Evolutionary conservation across 2,797 vertebrate species (phyloP).

Genomic region (Artibeus jamaicensis): DNA sequence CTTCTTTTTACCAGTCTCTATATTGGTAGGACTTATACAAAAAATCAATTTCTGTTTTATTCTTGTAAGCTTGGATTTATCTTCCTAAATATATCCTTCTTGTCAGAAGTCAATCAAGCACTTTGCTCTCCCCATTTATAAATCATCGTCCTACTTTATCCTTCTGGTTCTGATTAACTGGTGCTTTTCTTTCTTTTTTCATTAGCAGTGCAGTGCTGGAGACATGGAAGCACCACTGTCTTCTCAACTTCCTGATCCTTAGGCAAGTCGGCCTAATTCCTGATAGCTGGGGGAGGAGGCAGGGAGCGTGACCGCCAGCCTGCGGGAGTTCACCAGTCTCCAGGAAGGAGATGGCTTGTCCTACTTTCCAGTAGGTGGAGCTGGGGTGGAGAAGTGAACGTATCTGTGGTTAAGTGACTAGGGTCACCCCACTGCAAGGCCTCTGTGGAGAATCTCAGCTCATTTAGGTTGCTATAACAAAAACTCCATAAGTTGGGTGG

Average conservation of each 20-base stretch:
- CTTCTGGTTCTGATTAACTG: conserved; percentile 18
- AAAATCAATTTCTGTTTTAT: conserved; percentile 69
- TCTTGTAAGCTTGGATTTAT: conserved; percentile 63
- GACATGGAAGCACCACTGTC: not conserved
- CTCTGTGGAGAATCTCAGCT: not conserved
- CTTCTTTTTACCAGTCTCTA: conserved; percentile 28
- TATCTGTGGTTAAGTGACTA: not conserved
- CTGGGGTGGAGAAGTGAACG: not conserved
- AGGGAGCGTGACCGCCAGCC: not conserved
- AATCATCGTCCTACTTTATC: conserved; percentile 39
- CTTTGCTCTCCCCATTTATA: conserved; percentile 22
- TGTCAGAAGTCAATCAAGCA: conserved; percentile 51
- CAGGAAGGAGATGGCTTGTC: not conserved
- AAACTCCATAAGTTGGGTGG: not conserved
- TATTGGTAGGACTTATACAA: conserved; percentile 3
- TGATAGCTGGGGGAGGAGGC: not conserved
- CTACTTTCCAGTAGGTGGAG: not conserved
- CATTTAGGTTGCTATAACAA: not conserved
- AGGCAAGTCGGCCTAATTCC: not conserved
- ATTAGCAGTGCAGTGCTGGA: not conserved
- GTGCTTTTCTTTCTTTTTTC: not conserved
- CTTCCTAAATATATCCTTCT: conserved; percentile 57
- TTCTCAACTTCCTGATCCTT: not conserved
- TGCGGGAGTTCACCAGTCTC: accelerated
- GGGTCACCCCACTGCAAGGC: not conserved